phyloP scores from a whole-genome alignment of 2,113 vertebrate genomes.

The Myrmecobius fasciatus region DNA sequence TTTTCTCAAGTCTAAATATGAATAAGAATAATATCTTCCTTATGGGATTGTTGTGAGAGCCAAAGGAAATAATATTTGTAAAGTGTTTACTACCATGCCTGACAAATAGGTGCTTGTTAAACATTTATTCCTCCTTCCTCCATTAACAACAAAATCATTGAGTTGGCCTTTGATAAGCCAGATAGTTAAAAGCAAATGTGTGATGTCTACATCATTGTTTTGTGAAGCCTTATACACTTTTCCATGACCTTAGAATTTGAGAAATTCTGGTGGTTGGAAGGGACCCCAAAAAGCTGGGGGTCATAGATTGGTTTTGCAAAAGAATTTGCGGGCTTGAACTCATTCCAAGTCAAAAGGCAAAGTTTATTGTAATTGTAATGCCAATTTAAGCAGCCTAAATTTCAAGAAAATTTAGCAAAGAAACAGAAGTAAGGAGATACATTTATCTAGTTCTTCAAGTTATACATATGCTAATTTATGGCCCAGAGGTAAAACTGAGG shows the following conservation, averaged over 20 bases:
- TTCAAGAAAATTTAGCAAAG: no score
- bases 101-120: neutral
- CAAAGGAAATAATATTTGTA: neutral
- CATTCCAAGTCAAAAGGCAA: no score
- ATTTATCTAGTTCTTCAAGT: no score
- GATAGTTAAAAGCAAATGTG: conserved; percentile 29
- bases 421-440: no score
- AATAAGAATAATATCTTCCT: neutral
- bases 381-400: no score
- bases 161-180: neutral
- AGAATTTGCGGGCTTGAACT: no score
- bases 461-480: no score
- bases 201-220: conserved; percentile 13
- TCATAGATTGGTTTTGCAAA: no score
- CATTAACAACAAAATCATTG: conserved; percentile 13
- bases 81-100: neutral
- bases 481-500: no score
- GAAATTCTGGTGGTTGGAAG: neutral
- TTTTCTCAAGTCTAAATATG: neutral
- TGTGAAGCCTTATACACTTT: neutral
- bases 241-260: neutral
- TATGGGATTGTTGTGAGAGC: neutral
- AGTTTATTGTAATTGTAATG: no score
- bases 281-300: no score
- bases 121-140: neutral